Evolutionary conservation across 1,140 invertebrate species (phyloP), one percentile per base, ranked within the genome.

Genomic region (Frieseomelitta varia): DNA sequence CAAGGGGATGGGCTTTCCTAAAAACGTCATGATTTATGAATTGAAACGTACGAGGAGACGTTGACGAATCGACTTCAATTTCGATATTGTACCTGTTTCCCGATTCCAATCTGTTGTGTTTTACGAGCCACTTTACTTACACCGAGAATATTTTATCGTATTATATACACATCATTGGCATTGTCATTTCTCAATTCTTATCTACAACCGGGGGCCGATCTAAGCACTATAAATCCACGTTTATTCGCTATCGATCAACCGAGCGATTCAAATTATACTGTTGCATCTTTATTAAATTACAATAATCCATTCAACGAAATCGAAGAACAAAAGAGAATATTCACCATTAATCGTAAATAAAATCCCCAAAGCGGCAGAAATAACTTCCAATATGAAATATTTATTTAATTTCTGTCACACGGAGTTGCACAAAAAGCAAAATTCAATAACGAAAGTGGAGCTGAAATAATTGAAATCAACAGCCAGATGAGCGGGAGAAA

Each of bases 21-120:
- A 11, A 30, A 75, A 61, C 39, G 11, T 39, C 39, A 27, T 63
- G 75, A 77, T 63, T 65, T 63, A 77, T 47, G 75, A 77, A 39
- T 75, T 61, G 34, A 61, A 75, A 61, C 30, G 21, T n/a, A 61
- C 11, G 21, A 34, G 14, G 21, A 1, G 12, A 75, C 30, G 24
- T 39, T 77, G 58, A 77, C 39, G 58, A 63, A 77, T 77, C 10
- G 75, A n/a, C 55, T 27, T 39, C 24, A 51, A 68, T 34, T 10
- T 34, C 47, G 15, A 21, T 61, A 63, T 76, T 27, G 47, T 24
- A 24, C 34, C 58, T 39, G 34, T 63, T 39, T 63, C 47, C 34
- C 30, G 39, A 34, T 76, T 19, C 47, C 56, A 56, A n/a, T 55
- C 24, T 3, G 51, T 10, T 79, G 39, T 61, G 67, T 81, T 61